A percentile compares a stretch with the other conserved stretches of the same genome.
These are phyloP conservation scores for Paramormyrops kingsleyae DNA, from an alignment of 2,113 vertebrate species.

Conservation along the genomic window DNA sequence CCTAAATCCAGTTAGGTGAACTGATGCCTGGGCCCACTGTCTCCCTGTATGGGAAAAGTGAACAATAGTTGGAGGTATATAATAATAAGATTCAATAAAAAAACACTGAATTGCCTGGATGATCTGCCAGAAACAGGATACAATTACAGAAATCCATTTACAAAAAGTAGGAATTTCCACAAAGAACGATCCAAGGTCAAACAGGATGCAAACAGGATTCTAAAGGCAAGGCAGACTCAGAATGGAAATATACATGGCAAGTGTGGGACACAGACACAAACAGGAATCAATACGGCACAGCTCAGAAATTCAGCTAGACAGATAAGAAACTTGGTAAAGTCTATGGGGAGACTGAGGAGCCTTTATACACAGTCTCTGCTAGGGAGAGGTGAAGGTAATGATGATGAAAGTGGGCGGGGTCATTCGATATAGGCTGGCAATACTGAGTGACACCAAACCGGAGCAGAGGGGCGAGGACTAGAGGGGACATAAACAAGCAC, in stretches of 20 bases:
- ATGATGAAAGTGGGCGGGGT: background rate
- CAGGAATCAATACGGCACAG: background rate
- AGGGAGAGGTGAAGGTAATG: background rate
- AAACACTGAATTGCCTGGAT: background rate
- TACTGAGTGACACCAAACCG: background rate
- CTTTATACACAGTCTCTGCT: background rate
- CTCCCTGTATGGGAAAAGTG: background rate
- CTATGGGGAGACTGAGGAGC: background rate
- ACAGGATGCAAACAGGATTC: background rate
- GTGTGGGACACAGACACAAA: background rate
- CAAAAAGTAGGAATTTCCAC: background rate
- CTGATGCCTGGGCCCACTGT: background rate
- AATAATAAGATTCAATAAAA: background rate
- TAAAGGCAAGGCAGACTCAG: background rate
- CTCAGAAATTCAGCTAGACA: background rate
- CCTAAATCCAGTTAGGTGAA: background rate
- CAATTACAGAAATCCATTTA: background rate
- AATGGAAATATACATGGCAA: background rate
- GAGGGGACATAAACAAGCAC: background rate
- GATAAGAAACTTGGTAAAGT: background rate
- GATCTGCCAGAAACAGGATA: background rate
- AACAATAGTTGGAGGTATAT: background rate
- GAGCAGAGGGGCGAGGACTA: background rate
- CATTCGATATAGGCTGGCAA: background rate
- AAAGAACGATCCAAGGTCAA: background rate